Conservation (phyloP, 1,140 invertebrate species). For the Araneus ventricosus region DNA sequence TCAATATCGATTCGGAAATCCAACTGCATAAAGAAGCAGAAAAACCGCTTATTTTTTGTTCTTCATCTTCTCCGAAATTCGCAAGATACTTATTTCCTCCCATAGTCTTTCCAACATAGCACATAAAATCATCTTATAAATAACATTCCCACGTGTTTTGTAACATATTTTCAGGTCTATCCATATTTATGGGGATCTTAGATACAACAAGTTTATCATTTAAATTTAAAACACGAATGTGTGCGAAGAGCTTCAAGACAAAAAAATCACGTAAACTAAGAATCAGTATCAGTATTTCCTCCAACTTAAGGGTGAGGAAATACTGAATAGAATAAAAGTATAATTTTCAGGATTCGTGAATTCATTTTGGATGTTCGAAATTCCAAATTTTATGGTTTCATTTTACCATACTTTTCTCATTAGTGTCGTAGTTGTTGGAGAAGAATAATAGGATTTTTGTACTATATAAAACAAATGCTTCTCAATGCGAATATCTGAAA, state of each 20-base stretch:
- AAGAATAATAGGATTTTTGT: no score
- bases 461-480: no score
- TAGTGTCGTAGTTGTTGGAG: neutral
- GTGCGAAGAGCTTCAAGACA: neutral
- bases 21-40: no score
- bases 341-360: neutral
- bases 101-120: neutral
- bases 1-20: no score
- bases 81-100: no score
- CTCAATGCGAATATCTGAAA: no score
- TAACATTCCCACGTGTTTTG: neutral
- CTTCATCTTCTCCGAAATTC: no score
- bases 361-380: neutral
- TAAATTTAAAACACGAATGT: slow-evolving; percentile 16
- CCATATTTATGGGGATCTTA: neutral
- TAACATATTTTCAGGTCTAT: neutral
- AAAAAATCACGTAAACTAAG: neutral
- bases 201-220: neutral
- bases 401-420: slow-evolving; percentile 11
- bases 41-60: no score
- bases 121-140: neutral
- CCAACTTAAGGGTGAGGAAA: neutral
- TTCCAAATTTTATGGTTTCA: neutral
- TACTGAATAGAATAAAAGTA: neutral
- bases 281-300: no score